phyloP scores from a whole-genome alignment of 2,113 vertebrate species.

The Gopherus evgoodei region DNA sequence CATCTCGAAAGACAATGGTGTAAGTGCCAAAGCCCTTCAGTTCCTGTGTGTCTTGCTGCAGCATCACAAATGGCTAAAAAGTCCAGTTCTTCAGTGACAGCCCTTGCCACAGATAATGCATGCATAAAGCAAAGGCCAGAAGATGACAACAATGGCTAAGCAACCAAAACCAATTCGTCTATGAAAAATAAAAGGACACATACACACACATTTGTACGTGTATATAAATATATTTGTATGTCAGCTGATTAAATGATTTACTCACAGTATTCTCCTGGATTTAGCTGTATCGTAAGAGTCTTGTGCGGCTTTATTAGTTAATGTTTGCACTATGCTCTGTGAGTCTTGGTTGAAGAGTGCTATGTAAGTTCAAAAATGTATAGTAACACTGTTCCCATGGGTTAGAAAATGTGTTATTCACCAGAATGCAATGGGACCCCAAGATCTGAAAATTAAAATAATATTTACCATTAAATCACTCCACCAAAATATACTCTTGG shows the following conservation, averaged over 20 bases:
- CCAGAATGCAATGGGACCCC: not conserved
- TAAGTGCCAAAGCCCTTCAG: not conserved
- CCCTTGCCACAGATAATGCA: not conserved
- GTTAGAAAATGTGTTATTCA: not conserved
- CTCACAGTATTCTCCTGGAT: not conserved
- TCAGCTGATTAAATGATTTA: constrained; percentile 58
- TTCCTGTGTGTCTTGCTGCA: not conserved
- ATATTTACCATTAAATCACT: not conserved
- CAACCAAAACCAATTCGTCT: constrained; percentile 77
- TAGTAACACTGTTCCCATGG: constrained; percentile 14
- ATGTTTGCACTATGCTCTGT: constrained; percentile 21
- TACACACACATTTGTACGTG: constrained; percentile 72
- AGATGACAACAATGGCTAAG: constrained; percentile 72
- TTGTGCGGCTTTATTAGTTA: not conserved
- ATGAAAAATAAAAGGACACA: constrained; percentile 75
- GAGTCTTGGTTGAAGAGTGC: constrained; percentile 25
- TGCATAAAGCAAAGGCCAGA: not conserved
- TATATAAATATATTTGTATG: constrained; percentile 48
- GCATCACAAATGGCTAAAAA: not conserved
- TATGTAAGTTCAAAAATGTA: constrained; percentile 27
- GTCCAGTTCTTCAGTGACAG: not conserved
- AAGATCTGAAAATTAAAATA: not conserved
- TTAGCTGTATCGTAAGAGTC: not conserved
- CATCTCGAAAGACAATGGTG: not conserved
- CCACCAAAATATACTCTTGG: not conserved